Evolutionary conservation across 2,888 invertebrate species (phyloP), one percentile per base, ranked within the genome.

Genomic region (Stegana nigrithorax): DNA sequence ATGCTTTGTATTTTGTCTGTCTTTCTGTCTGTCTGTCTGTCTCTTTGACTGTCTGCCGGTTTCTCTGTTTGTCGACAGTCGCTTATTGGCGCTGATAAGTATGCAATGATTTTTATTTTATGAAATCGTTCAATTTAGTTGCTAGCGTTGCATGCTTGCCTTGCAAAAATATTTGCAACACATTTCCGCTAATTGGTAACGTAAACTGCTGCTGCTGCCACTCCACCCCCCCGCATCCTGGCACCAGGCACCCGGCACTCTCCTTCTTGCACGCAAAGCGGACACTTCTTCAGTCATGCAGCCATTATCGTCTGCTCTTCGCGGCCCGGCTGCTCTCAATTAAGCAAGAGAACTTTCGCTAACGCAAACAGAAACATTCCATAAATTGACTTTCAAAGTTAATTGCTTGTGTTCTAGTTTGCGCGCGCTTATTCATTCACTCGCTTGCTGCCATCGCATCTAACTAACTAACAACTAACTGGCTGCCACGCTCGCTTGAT

Each of bases 341-440:
- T 53, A 53, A 53, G 53, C 29, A 53, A n/a, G 25, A 10, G 47
- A 47, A 36, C 36, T 36, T 36, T 36, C 36, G 14, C 6, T 23
- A 10, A 32, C 17, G 19, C 10, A 14, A 53, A 32, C 53, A 32
- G 32, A 23, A 32, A 29, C 32, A 53, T 53, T 53, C 53, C 53
- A 53, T 53, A 53, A 53, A 53, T 53, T 53, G 53, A 53, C 53
- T 53, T 53, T 53, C 29, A 53, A 32, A 53, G 53, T 53, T 53
- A 53, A 53, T 53, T 53, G 53, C 53, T 53, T 32, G 53, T 29
- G 19, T 53, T 53, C 53, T 53, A 32, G 32, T 53, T 53, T 53
- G 21, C 27, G 19, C 53, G 53, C 47, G 25, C 25, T 42, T 17
- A 42, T n/a, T n/a, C n/a, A n/a, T n/a, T n/a, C n/a, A n/a, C n/a